Evolutionary conservation across 2,888 invertebrate species (phyloP).

Genomic region (Drosophila vallismaia): DNA sequence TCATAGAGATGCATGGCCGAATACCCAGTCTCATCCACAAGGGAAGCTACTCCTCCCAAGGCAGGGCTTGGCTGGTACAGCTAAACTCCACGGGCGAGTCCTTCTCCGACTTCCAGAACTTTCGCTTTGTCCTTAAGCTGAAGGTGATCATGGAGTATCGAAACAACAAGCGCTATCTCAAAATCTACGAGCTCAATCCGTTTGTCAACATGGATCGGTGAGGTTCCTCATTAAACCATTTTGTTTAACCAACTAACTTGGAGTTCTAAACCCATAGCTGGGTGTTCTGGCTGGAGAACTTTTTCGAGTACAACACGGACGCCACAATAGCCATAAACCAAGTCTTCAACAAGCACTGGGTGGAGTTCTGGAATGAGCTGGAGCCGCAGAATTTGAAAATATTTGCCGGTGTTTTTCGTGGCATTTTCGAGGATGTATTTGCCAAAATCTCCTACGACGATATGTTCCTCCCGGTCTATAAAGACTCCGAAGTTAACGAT

Average conservation of each 20-base stretch:
- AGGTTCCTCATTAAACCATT: background rate
- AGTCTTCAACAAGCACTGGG: slow-evolving; percentile 56
- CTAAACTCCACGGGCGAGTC: slow-evolving; percentile 41
- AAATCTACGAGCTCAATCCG: slow-evolving; percentile 49
- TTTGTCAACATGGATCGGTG: slow-evolving; percentile 52
- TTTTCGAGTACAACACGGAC: slow-evolving; percentile 55
- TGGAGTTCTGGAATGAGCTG: slow-evolving; percentile 59
- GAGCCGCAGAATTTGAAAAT: slow-evolving; percentile 42
- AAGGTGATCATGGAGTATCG: slow-evolving; percentile 50
- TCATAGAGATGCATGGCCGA: slow-evolving; percentile 54
- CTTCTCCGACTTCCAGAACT: slow-evolving; percentile 53
- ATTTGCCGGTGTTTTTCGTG: slow-evolving; percentile 48
- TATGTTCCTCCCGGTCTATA: slow-evolving; percentile 47
- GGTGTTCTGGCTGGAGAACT: slow-evolving; percentile 53
- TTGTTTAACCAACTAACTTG: background rate
- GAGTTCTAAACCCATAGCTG: slow-evolving; percentile 36
- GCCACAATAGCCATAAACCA: slow-evolving; percentile 49
- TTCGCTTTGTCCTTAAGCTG: slow-evolving; percentile 50
- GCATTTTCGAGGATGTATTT: slow-evolving; percentile 46
- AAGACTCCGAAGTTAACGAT: slow-evolving; percentile 28
- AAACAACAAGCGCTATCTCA: slow-evolving; percentile 57
- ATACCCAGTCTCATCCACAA: slow-evolving; percentile 61
- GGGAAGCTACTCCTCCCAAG: slow-evolving; percentile 27
- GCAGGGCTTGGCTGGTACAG: slow-evolving; percentile 17
- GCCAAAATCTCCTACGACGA: slow-evolving; percentile 56